Percentiles rank a stretch among this genome's conserved stretches.
Evolutionary conservation across 2,888 invertebrate species (phyloP).

Genomic region (Minunthozetes semirufus): DNA sequence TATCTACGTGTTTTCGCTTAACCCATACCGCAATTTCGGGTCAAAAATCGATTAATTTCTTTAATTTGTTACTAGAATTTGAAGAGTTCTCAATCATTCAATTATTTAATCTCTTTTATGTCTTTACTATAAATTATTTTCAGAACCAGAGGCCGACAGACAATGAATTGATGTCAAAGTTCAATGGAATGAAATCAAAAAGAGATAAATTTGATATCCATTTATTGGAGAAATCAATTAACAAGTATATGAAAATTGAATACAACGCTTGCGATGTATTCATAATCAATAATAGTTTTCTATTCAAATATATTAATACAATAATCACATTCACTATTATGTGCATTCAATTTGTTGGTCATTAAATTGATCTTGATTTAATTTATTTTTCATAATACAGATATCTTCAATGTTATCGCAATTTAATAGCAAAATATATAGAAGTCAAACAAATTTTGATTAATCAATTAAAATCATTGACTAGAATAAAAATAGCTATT

Average conservation of each 20-base stretch:
- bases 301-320: background rate
- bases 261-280: background rate
- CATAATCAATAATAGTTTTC: background rate
- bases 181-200: background rate
- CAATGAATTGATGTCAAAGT: background rate
- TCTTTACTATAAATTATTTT: background rate
- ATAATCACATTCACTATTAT: no score
- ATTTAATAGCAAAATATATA: no score
- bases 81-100: background rate
- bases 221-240: background rate
- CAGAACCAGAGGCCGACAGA: background rate
- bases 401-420: no score
- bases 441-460: no score
- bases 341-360: no score
- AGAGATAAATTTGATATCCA: no score
- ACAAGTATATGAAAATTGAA: background rate
- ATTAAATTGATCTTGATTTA: no score
- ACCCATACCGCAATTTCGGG: background rate
- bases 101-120: background rate
- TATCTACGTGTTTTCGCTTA: constrained; percentile 17
- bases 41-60: background rate
- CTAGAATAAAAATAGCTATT: no score
- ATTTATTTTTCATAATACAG: no score
- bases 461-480: no score
- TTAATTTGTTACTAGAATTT: background rate